These are phyloP conservation scores for Cheilosia grossa DNA, from an alignment of 2,888 invertebrate species.

Conservation along the genomic window DNA sequence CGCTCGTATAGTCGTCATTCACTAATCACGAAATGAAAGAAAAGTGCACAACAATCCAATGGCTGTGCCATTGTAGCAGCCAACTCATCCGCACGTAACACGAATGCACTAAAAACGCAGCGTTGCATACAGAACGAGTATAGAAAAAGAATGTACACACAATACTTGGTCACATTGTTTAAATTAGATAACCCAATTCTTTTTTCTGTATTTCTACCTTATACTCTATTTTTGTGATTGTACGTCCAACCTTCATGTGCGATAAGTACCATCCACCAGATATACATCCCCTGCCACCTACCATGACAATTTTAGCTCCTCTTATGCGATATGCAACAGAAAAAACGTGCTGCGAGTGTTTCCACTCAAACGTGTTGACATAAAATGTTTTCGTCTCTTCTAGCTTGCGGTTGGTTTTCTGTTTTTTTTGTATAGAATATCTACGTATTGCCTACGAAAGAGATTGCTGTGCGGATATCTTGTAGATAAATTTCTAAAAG, in stretches of 20 bases:
- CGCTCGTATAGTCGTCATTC: conserved; percentile 35
- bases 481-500: conserved; percentile 53
- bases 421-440: not conserved
- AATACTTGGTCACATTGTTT: conserved; percentile 61
- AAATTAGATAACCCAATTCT: conserved; percentile 75
- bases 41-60: conserved; percentile 52
- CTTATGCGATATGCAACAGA: conserved; percentile 53
- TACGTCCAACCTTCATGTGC: conserved; percentile 66
- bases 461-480: conserved; percentile 57
- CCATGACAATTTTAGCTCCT: conserved; percentile 67
- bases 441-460: conserved; percentile 44
- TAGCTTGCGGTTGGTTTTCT: conserved; percentile 15
- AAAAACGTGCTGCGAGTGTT: conserved; percentile 41
- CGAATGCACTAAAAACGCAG: conserved; percentile 68
- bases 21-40: conserved; percentile 58
- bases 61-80: conserved; percentile 23
- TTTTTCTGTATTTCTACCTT: conserved; percentile 42
- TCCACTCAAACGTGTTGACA: conserved; percentile 68
- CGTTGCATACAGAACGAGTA: conserved; percentile 66
- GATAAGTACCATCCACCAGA: conserved; percentile 66
- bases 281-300: conserved; percentile 60
- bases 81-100: conserved; percentile 63
- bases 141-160: conserved; percentile 23
- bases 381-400: conserved; percentile 50
- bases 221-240: conserved; percentile 55